Conservation (phyloP, 2,113 vertebrate genomes). For the Gobiocypris rarus region DNA sequence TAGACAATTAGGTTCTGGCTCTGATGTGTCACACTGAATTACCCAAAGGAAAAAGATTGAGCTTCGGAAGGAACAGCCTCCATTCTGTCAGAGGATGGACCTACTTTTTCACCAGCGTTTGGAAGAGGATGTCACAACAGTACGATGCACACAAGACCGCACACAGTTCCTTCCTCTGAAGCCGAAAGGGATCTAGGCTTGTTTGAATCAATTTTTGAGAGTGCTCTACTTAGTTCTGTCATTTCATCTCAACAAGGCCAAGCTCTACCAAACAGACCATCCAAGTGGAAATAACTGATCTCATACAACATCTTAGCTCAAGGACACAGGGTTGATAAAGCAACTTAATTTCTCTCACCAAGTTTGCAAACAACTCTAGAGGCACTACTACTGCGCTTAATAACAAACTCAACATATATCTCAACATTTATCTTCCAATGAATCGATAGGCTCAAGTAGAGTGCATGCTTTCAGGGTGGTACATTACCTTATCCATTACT, state of each 20-base stretch:
- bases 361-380: neutral
- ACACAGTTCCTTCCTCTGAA: constrained; percentile 24
- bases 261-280: neutral
- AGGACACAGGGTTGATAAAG: neutral
- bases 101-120: neutral
- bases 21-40: neutral
- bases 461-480: constrained; percentile 26
- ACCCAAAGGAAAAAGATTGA: neutral
- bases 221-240: constrained; percentile 37
- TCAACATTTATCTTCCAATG: neutral
- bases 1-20: neutral
- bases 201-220: constrained; percentile 32
- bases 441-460: constrained; percentile 14
- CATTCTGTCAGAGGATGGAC: neutral
- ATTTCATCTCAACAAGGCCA: constrained; percentile 11
- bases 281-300: constrained; percentile 20
- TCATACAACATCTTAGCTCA: constrained; percentile 12
- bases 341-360: neutral
- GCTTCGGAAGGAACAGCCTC: neutral
- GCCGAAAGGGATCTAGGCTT: constrained; percentile 12
- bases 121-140: constrained; percentile 44
- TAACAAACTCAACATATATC: neutral
- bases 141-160: constrained; percentile 31
- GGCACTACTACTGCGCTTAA: neutral
- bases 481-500: constrained; percentile 20